Evolutionary conservation across 2,888 invertebrate genomes (phyloP), one percentile per base, ranked within the genome.

Genomic region (Epirrita christyi): DNA sequence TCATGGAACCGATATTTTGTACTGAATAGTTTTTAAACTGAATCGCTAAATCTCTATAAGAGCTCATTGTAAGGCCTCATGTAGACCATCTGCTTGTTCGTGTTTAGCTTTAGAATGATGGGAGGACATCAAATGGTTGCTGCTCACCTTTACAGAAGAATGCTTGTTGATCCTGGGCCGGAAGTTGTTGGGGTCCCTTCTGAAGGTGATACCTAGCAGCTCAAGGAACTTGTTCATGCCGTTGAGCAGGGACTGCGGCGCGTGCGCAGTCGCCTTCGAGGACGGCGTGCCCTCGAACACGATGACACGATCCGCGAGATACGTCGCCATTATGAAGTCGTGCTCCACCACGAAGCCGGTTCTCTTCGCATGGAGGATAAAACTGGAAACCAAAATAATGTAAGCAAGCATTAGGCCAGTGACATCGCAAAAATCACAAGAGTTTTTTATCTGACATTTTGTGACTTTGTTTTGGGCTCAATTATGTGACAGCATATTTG

Each of bases 311-410:
- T 99, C 99, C 0, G 99, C 98, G 63, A 98, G 93, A 86, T 99
- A 99, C 0, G 99, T 99, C 11, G 99, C 99, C 99, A 99, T 99
- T 68, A 99, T 99, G 86, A 99, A 99, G 93, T 99, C 99, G 95
- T 99, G 99, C 95, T 99, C 99, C 0, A 99, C 99, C 11, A 99
- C 97, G 85, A 99, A 99, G 9, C 99, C 99, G 6, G 99, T 99
- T 86, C 99, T 98, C 93, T 99, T 99, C 0, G 99, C 98, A 79
- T 99, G 99, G 41, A 99, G 93, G 83, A 99, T 99, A 84, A 99
- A 99, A 76, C 95, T 95, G 83, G 10, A 52, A 64, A 11, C 7
- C 21, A n/a, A 37, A 41, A 28, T 14, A 10, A 29, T 27, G 2
- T 3, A 21, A 21, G 21, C 21, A 21, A 4, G 21, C 21, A 21